Percentiles rank a stretch among this genome's conserved stretches.
These are phyloP conservation scores for Melanotaenia nigrans DNA, from an alignment of 2,797 vertebrate species.

Conservation along the genomic window DNA sequence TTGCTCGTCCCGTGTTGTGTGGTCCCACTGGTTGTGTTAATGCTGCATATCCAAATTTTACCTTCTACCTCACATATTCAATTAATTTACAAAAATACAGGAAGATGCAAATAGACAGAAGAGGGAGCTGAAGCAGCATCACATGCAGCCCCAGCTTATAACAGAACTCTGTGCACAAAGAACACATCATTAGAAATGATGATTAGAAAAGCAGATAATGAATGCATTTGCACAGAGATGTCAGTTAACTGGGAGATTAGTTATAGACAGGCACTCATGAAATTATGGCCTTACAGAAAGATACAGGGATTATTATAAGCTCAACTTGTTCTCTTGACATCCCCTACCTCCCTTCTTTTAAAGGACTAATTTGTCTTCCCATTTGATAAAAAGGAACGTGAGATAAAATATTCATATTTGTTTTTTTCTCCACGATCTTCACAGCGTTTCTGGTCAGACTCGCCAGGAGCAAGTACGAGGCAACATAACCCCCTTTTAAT, in stretches of 20 bases:
- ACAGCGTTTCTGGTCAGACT: not conserved
- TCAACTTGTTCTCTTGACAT: not conserved
- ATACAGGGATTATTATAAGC: not conserved
- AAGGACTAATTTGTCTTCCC: not conserved
- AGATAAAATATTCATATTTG: not conserved
- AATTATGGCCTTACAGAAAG: not conserved
- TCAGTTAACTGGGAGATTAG: too few relatives aligned
- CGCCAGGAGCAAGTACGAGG: not conserved
- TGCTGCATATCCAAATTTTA: not conserved
- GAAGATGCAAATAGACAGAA: slow-evolving; percentile 49
- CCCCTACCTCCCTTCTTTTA: not conserved
- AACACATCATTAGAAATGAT: slow-evolving; percentile 7
- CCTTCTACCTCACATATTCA: not conserved
- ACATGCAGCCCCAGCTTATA: slow-evolving; percentile 2
- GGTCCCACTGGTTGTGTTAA: not conserved
- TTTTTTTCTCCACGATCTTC: not conserved
- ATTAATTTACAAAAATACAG: slow-evolving; percentile 1
- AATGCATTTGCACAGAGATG: too few relatives aligned
- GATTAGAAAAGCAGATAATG: not conserved
- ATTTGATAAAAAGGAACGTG: too few relatives aligned
- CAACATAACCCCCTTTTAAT: not conserved
- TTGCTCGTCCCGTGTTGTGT: not conserved
- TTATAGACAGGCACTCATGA: not conserved
- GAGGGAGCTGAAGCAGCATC: slow-evolving; percentile 56
- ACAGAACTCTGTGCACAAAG: not conserved